Evolutionary conservation across 2,888 invertebrate species (phyloP), one percentile per base, ranked within the genome.

Genomic region (Ochlodes sylvanus): DNA sequence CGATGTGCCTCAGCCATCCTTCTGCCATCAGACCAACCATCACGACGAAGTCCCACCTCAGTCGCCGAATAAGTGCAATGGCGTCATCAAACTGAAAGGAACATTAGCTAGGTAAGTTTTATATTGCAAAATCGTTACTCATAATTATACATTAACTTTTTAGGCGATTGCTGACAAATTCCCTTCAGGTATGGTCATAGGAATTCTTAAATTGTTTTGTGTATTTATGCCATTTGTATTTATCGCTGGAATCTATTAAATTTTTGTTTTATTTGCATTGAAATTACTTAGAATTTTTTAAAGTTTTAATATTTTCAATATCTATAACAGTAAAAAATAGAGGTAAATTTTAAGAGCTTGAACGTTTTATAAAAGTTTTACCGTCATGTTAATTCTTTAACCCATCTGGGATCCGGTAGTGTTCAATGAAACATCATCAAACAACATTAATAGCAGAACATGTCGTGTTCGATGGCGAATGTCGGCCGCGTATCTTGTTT

Each of bases 31-130:
- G 41, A 83, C 83, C 71, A 75, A 82, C 27, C 73, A 80, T 44
- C 80, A 82, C 55, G 76, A 73, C 69, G 84, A 88, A 60, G 72
- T 66, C 17, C 66, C 68, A 42, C 79, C 71, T 73, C 77, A 71
- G 79, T 82, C 66, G 72, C 76, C 82, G 7, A 80, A 73, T 64
- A 83, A 78, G 71, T 74, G 77, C 14, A 89, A 88, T 75, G 84
- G 85, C 66, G 77, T 81, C 52, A 77, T 84, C 68, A 90, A 88
- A 73, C 80, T 88, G 68, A 90, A 85, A 76, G 90, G 92, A 78
- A 83, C 83, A 50, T 80, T 93, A 69, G 89, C 90, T 72, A 90
- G 91, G 92, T 91, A 79, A 86, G 85, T 74, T 21, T 21, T n/a
- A 7, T 21, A 21, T 12, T 12, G 9, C 6, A 34, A 9, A 10